Evolutionary conservation across 2,888 invertebrate species (phyloP).

Genomic region (Bimastos eiseni): DNA sequence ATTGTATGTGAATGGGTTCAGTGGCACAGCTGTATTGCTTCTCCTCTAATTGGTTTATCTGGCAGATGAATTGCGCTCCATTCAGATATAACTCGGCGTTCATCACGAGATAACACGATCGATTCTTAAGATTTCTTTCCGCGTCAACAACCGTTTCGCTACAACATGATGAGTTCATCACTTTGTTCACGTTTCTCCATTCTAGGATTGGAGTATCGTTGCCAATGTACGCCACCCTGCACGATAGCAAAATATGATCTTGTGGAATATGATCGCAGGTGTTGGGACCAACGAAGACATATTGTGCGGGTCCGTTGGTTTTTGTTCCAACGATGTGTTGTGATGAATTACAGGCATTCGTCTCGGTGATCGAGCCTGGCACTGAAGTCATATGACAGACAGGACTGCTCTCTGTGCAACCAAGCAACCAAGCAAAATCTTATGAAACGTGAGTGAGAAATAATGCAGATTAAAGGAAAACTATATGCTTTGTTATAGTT

Average conservation of each 20-base stretch:
- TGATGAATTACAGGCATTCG: background rate
- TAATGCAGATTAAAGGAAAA: background rate
- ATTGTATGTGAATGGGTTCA: background rate
- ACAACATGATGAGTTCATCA: background rate
- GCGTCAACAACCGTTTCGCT: background rate
- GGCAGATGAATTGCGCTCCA: conserved; percentile 18
- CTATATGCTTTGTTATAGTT: too few relatives aligned
- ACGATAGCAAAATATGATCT: background rate
- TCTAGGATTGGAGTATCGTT: background rate
- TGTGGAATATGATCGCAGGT: background rate
- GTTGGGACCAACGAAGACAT: background rate
- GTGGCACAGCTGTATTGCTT: background rate
- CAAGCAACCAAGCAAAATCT: background rate
- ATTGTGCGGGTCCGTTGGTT: background rate
- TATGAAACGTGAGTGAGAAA: background rate
- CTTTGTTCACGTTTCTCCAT: background rate
- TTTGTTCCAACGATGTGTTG: too few relatives aligned
- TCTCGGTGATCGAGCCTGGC: background rate
- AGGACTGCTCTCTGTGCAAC: background rate
- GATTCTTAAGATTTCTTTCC: background rate
- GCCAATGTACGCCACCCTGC: background rate
- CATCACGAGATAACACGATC: background rate
- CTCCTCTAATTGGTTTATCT: background rate
- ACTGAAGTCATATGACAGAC: background rate
- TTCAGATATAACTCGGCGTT: background rate